phyloP scores from a whole-genome alignment of 2,113 vertebrate genomes.

The Mixornis gularis region DNA sequence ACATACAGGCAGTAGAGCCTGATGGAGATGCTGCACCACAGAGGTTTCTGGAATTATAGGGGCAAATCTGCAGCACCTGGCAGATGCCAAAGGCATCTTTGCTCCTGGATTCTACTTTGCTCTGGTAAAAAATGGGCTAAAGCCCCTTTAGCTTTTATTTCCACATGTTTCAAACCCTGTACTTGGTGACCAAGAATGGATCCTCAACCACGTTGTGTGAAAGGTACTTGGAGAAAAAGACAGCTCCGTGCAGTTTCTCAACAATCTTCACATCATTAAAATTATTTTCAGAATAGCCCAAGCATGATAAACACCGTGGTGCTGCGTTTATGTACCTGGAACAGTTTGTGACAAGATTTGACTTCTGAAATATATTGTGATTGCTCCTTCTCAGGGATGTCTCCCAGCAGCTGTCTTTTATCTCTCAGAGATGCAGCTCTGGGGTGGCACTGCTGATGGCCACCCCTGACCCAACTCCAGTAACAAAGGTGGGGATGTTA shows the following conservation, averaged over 20 bases:
- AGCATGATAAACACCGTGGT: not conserved
- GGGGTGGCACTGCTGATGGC: not conserved
- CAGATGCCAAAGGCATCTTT: not conserved
- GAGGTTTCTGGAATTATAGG: not conserved
- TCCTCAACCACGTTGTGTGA: not conserved
- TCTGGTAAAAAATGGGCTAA: not conserved
- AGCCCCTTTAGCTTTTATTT: not conserved
- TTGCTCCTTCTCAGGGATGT: not conserved
- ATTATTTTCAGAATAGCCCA: not conserved
- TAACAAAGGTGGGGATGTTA: not conserved
- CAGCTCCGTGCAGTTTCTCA: not conserved
- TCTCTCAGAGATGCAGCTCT: not conserved
- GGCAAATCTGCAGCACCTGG: not conserved
- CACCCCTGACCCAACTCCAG: not conserved
- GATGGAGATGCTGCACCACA: not conserved
- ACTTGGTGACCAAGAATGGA: not conserved
- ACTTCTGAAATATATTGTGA: not conserved
- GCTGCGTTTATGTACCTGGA: not conserved
- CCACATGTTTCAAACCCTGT: not conserved
- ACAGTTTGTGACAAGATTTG: not conserved
- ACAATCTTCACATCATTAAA: not conserved
- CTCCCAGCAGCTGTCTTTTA: not conserved
- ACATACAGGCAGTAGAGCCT: accelerated
- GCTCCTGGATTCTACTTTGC: not conserved
- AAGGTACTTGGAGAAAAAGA: not conserved